Evolutionary conservation across 2,888 invertebrate species (phyloP).

Genomic region (Diarsia mendica): DNA sequence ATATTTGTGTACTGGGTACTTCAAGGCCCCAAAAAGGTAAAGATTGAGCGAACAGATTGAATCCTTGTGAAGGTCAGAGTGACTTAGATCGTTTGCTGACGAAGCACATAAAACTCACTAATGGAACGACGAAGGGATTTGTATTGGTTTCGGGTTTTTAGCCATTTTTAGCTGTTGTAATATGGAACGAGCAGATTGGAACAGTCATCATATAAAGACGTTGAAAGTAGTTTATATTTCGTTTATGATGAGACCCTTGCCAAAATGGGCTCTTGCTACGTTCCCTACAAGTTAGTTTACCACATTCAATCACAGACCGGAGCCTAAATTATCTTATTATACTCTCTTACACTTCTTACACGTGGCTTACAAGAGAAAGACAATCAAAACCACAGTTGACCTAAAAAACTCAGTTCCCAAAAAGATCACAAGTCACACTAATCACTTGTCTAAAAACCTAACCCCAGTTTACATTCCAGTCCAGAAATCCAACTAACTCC

Average conservation of each 20-base stretch:
- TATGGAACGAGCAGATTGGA: not conserved
- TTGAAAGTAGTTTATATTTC: not conserved
- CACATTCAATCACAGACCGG: not conserved
- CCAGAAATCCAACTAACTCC: conserved; percentile 9
- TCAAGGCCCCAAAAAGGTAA: conserved; percentile 23
- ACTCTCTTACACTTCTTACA: no score
- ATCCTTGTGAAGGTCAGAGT: conserved; percentile 28
- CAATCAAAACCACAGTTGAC: not conserved
- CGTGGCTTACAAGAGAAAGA: not conserved
- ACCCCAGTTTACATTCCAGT: conserved; percentile 5
- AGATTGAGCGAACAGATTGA: conserved; percentile 41
- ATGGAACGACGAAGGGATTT: conserved; percentile 42
- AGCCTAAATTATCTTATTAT: not conserved
- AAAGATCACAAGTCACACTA: not conserved
- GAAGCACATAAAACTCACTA: conserved; percentile 44
- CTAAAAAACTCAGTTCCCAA: not conserved
- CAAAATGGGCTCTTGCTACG: not conserved
- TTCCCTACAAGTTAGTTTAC: not conserved
- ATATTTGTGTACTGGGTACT: conserved; percentile 11
- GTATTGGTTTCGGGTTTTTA: conserved; percentile 14
- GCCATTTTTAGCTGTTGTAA: conserved; percentile 25
- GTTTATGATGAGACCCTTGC: not conserved
- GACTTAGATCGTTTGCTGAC: conserved; percentile 46
- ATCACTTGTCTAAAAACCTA: conserved; percentile 4
- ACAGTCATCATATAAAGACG: no score